phyloP scores from a whole-genome alignment of 2,113 vertebrate species.

The Corythoichthys intestinalis region DNA sequence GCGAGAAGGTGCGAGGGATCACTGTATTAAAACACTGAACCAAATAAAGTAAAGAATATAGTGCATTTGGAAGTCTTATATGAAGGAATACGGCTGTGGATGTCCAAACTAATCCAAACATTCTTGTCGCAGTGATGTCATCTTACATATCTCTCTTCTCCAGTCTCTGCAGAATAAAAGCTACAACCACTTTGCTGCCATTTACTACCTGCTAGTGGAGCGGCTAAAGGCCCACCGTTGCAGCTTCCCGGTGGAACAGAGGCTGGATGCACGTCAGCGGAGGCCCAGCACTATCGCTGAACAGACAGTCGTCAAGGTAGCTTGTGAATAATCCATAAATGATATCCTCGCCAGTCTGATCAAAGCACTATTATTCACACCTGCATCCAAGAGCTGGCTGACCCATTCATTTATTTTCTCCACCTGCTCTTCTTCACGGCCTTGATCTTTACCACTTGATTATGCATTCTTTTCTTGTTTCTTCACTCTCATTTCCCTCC shows the following conservation, averaged over 20 bases:
- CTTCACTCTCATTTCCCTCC: slow-evolving; percentile 29
- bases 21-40: too few relatives aligned
- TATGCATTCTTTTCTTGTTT: slow-evolving; percentile 23
- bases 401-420: slow-evolving; percentile 34
- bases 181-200: slow-evolving; percentile 98
- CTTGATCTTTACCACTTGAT: slow-evolving; percentile 43
- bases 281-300: slow-evolving; percentile 92
- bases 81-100: too few relatives aligned
- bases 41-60: too few relatives aligned
- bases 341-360: slow-evolving; percentile 35
- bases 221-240: slow-evolving; percentile 93
- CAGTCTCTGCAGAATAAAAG: slow-evolving; percentile 98
- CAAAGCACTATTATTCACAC: slow-evolving; percentile 64
- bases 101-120: too few relatives aligned
- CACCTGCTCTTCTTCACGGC: slow-evolving; percentile 17
- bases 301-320: slow-evolving; percentile 92
- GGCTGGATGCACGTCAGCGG: slow-evolving; percentile 88
- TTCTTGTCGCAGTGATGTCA: neutral
- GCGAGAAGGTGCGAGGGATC: too few relatives aligned
- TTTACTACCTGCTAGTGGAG: slow-evolving; percentile 96
- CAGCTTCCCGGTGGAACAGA: slow-evolving; percentile 93
- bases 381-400: slow-evolving; percentile 45
- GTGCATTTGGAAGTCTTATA: too few relatives aligned
- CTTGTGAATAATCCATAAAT: slow-evolving; percentile 28
- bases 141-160: slow-evolving; percentile 34